Base-by-base conservation (phyloP, 2,113 vertebrate species). In the Uria aalge region DNA sequence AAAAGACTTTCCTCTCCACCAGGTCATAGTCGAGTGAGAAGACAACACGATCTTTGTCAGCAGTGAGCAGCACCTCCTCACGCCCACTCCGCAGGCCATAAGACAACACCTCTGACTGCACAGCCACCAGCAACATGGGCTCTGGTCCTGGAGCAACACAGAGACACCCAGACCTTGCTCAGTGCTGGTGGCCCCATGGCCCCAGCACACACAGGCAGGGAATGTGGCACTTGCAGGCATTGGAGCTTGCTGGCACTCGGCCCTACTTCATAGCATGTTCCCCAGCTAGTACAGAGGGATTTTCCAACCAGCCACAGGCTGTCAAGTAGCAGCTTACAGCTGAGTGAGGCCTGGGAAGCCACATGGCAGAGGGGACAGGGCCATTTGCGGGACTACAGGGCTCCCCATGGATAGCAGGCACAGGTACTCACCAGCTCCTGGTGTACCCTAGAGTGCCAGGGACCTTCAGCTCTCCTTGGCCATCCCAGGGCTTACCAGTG, bases 11-110 rank as follows among this genome's bases (percentile, higher is more conserved):
- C 67, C 98, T 97, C 48, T 98, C 98, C 91, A 85, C 75, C 95
- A 97, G 97, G 91, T 99, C 98, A 90, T 99, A 99, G 96, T 99
- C 99, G 2, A 99, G 88, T 0, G 99, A 99, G 94, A 99, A 99
- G 90, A 99, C 94, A 59, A 97, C 96, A 0, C 97, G 97, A 19
- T 98, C 98, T 52, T 97, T 99, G 72, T 98, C 98, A 15, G 90
- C 94, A 32, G 80, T 85, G 80, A 97, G 76, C 32, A 99, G 96
- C 27, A 99, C 75, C 20, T 98, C 96, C 76, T 99, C 96, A n/a
- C 55, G 97, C 45, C 96, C 78, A 10, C 98, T 99, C 30, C 98
- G 98, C 72, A 99, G 71, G 40, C 99, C 98, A 12, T 98, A 96
- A 7, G 98, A 92, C 17, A 99, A 57, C 18, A 99, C 93, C 81